A percentile compares a stretch with the other conserved stretches of the same genome.
phyloP scores from a whole-genome alignment of 53 echinoderm and acorn worm genomes.

The Zoroaster sp. region DNA sequence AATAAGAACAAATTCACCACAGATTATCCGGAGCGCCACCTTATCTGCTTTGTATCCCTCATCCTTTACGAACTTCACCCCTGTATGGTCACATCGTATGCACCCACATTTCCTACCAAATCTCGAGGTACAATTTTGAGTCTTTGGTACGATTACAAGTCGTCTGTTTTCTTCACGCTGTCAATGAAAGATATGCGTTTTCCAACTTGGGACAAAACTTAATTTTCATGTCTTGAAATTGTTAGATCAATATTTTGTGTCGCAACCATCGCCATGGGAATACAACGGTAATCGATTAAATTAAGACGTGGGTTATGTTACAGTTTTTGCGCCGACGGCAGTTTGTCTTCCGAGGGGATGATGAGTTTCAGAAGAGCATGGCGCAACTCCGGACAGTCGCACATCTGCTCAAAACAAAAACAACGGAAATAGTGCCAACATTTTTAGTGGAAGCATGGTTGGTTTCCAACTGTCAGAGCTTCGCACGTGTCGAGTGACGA shows the following conservation, averaged over 20 bases:
- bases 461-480: neutral
- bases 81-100: no score
- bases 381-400: neutral
- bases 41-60: no score
- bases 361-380: neutral
- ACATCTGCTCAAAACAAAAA: slow-evolving; percentile 38
- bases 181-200: neutral
- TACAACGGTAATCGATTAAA: neutral
- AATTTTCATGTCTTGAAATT: neutral
- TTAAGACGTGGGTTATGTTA: neutral
- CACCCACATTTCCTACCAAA: no score
- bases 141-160: no score
- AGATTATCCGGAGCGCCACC: no score
- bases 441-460: neutral
- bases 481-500: slow-evolving; percentile 30
- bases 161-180: neutral
- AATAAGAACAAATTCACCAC: no score
- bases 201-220: neutral
- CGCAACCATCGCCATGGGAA: neutral
- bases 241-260: neutral
- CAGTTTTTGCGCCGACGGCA: neutral
- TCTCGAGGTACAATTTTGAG: no score
- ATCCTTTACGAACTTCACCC: no score
- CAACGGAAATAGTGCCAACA: neutral
- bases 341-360: neutral